Evolutionary conservation across 92 coral and sea anemone species (phyloP), one percentile per base, ranked within the genome.

Genomic region (Epizoanthus fatuus): DNA sequence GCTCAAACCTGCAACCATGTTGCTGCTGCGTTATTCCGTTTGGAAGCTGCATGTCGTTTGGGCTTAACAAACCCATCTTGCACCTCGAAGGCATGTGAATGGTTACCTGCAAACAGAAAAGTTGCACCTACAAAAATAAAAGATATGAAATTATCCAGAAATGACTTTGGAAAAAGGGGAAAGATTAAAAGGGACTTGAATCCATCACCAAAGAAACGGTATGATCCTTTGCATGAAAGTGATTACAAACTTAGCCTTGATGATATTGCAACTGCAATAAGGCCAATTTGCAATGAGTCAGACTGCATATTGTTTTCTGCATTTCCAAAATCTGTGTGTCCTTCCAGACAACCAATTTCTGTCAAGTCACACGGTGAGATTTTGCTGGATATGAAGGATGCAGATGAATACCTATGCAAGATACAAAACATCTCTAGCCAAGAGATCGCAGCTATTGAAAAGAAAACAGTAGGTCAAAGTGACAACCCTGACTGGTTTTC

Each of bases 1-100:
- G 59, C 89, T 75, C 75, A 75, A 85, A 85, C 89, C 38, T 85
- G 89, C 81, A 85, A 65, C 80, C 89, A 75, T 53, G 74, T 75
- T 57, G 89, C 89, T 71, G 89, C 84, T 74, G 45, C 89, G 58
- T 71, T 75, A 22, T 75, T 85, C 42, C 85, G 77, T 56, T 63
- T 75, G 60, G 89, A 85, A 64, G 69, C 84, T 71, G 84, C 84
- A 59, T 85, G 84, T 71, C 69, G 84, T 73, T 49, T 75, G 76
- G 84, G 88, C 78, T 47, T 85, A 29, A 85, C 79, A 68, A 85
- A 85, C 70, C 88, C 88, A 25, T 51, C 87, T 56, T 84, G 87
- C 69, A 84, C 87, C 40, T 84, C 81, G 35, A 84, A 84, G 68
- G 82, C 87, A 70, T 84, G 81, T 84, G 80, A 64, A 84, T 84